phyloP scores from a whole-genome alignment of 2,797 vertebrate genomes.

The Danionella dracula region DNA sequence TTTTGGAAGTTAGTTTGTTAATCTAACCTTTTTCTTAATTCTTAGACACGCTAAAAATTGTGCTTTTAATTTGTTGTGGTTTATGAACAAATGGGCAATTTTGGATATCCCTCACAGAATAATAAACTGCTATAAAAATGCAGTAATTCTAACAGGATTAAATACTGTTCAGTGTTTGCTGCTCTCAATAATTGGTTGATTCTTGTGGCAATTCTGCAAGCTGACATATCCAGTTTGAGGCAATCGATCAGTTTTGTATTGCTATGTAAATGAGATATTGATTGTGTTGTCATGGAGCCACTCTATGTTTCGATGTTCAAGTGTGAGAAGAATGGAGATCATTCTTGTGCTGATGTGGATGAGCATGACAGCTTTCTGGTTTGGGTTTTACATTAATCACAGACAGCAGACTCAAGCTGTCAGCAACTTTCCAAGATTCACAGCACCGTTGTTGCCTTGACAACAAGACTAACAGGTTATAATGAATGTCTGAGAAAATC shows the following conservation, averaged over 20 bases:
- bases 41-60: too few relatives aligned
- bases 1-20: too few relatives aligned
- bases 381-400: not conserved
- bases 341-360: not conserved
- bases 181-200: too few relatives aligned
- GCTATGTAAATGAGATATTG: slow-evolving; percentile 7
- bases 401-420: slow-evolving; percentile 4
- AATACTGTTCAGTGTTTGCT: too few relatives aligned
- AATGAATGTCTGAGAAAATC: not conserved
- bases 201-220: too few relatives aligned
- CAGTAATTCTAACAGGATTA: too few relatives aligned
- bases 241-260: slow-evolving; percentile 1
- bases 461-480: slow-evolving; percentile 14
- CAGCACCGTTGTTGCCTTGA: slow-evolving; percentile 24
- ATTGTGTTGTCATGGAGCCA: not conserved
- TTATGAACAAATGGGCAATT: too few relatives aligned
- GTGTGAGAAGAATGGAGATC: not conserved
- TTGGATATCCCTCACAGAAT: too few relatives aligned
- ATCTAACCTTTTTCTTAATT: too few relatives aligned
- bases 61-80: too few relatives aligned
- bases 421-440: not conserved
- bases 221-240: not conserved
- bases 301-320: not conserved
- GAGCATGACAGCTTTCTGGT: not conserved
- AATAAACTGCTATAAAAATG: too few relatives aligned